Base-by-base conservation (phyloP, 2,113 vertebrate species). In the Chinchilla lanigera region DNA sequence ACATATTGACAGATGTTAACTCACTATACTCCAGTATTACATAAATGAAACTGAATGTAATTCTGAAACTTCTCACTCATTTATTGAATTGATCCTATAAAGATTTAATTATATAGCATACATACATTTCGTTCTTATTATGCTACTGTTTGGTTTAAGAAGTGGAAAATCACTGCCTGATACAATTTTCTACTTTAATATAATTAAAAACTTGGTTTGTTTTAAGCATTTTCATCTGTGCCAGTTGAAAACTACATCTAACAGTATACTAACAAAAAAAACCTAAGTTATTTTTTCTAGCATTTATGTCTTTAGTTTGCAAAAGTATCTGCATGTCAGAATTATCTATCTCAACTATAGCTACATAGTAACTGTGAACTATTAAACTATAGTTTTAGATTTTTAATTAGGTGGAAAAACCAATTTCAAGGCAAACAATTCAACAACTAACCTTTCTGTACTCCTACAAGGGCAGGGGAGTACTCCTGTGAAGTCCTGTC, bases 401-500 rank as follows among this genome's bases (percentile, higher is more conserved):
- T 93, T 80, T 85, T 69, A 93, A 63, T 20, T 63, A 95, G 35
- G 41, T 93, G 38, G 47, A 88, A 81, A 86, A 90, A 96, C n/a
- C 17, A 81, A 85, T 78, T 89, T 96, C 95, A 89, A 93, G 50
- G 30, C 94, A 97, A 97, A 94, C 47, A 90, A 93, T 93, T 94
- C 38, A 97, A 67, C 86, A 97, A 98, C 99, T 98, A 98, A 99
- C 99, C 99, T 99, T 99, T 99, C 93, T 99, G 99, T 94, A 99
- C 98, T 98, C 99, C 98, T 87, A 99, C 98, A 95, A 99, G 98
- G 95, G 99, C 98, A 54, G 99, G 98, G 54, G 99, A 98, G 85
- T 99, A 99, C 98, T 99, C 99, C 98, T 99, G 99, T 93, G 99
- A 99, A 94, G 99, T 99, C 97, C 99, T 99, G 99, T 99, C 99